Conservation (phyloP, 2,797 vertebrate species). For the Gallinago solitaria region DNA sequence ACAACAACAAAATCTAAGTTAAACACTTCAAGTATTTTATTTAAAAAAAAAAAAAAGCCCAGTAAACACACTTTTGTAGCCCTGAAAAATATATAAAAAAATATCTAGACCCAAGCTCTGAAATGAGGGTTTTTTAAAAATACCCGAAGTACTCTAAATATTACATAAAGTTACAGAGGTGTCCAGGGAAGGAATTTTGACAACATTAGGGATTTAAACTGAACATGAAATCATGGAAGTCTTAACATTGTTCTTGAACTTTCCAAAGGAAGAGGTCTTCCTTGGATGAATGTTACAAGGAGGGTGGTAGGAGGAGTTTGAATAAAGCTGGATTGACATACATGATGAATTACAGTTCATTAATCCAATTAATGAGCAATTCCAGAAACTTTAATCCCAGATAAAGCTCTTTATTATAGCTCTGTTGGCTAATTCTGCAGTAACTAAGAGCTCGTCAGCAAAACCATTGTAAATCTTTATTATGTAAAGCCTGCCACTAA, state of each 20-base stretch:
- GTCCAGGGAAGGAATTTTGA: slow-evolving; percentile 26
- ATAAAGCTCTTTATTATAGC: slow-evolving; percentile 68
- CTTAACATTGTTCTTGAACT: slow-evolving; percentile 41
- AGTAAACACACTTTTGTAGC: neutral
- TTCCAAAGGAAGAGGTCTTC: slow-evolving; percentile 34
- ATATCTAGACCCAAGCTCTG: neutral
- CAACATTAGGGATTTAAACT: slow-evolving; percentile 58
- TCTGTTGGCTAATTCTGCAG: slow-evolving; percentile 36
- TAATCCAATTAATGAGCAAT: slow-evolving; percentile 81
- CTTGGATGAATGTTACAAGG: slow-evolving; percentile 28
- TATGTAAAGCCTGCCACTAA: neutral
- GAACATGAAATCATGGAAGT: slow-evolving; percentile 26
- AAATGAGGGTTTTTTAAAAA: neutral
- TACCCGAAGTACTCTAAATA: neutral
- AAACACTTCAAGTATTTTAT: neutral
- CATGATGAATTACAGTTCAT: slow-evolving; percentile 72
- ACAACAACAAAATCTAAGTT: neutral
- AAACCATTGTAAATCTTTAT: slow-evolving; percentile 37
- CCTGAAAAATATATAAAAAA: neutral
- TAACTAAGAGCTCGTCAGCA: slow-evolving; percentile 30
- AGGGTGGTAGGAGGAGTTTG: slow-evolving; percentile 9
- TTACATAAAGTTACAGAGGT: slow-evolving; percentile 20
- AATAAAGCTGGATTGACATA: slow-evolving; percentile 47
- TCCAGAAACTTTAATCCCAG: slow-evolving; percentile 66
- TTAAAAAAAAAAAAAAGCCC: neutral